Evolutionary conservation across 1,140 invertebrate species (phyloP).

Genomic region (Meloidogyne floridensis): DNA sequence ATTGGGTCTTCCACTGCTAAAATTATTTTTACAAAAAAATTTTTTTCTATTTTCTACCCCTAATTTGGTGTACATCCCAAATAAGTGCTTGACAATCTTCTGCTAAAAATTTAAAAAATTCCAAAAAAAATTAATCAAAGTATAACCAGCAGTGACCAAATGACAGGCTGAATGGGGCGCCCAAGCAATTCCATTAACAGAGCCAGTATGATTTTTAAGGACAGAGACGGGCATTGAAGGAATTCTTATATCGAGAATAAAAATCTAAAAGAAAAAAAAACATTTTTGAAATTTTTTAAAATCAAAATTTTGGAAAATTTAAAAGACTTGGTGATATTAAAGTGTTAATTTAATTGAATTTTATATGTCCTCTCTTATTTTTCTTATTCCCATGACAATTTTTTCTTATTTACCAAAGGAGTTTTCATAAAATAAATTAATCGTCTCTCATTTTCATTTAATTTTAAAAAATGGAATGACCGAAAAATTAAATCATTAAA

Average conservation of each 20-base stretch:
- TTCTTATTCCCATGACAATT: too few species aligned
- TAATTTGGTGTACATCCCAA: slow-evolving; percentile 82
- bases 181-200: slow-evolving; percentile 99
- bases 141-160: slow-evolving; percentile 55
- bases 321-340: too few species aligned
- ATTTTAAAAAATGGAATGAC: too few species aligned
- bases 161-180: slow-evolving; percentile 88
- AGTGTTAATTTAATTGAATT: too few species aligned
- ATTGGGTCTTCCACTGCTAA: slow-evolving; percentile 75
- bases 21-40: neutral
- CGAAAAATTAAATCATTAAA: too few species aligned
- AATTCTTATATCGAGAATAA: slow-evolving; percentile 94
- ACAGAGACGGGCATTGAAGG: slow-evolving; percentile 95
- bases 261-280: slow-evolving; percentile 71
- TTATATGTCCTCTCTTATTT: too few species aligned
- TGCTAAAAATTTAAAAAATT: slow-evolving; percentile 35
- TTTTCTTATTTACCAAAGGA: too few species aligned
- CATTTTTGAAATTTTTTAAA: neutral
- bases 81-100: slow-evolving; percentile 94
- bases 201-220: slow-evolving; percentile 94
- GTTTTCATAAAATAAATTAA: too few species aligned
- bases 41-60: neutral
- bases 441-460: too few species aligned
- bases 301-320: too few species aligned
- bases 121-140: neutral